phyloP scores from a whole-genome alignment of 2,113 vertebrate species.

The Plecotus auritus region DNA sequence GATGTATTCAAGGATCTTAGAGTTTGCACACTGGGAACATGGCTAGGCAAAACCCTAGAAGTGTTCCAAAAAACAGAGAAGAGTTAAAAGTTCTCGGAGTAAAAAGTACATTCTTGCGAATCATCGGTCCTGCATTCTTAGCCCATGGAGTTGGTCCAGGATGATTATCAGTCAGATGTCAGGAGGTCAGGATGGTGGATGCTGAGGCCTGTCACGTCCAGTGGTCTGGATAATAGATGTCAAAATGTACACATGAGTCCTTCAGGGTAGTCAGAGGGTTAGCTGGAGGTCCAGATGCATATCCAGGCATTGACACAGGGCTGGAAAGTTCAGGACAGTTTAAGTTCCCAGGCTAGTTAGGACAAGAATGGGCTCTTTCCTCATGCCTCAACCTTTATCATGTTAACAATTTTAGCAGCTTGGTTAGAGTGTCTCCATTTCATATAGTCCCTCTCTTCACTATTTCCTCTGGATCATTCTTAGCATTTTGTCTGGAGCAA shows the following conservation, averaged over 20 bases:
- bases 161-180: neutral
- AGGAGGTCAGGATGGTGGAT: neutral
- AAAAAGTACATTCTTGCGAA: neutral
- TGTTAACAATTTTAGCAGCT: neutral
- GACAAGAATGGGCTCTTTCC: neutral
- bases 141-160: neutral
- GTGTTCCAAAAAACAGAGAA: neutral
- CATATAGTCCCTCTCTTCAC: no score
- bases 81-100: neutral
- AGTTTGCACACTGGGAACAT: neutral
- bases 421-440: neutral
- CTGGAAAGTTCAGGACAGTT: neutral
- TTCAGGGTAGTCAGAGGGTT: neutral
- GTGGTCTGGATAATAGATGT: neutral
- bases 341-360: neutral
- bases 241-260: neutral
- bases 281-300: neutral
- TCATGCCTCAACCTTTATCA: neutral
- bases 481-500: neutral
- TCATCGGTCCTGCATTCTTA: neutral
- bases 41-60: neutral
- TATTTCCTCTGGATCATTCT: neutral
- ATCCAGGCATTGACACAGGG: neutral
- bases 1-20: neutral
- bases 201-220: neutral